Evolutionary conservation across 2,888 invertebrate species (phyloP).

Genomic region (Orthonychiurus folsomi): DNA sequence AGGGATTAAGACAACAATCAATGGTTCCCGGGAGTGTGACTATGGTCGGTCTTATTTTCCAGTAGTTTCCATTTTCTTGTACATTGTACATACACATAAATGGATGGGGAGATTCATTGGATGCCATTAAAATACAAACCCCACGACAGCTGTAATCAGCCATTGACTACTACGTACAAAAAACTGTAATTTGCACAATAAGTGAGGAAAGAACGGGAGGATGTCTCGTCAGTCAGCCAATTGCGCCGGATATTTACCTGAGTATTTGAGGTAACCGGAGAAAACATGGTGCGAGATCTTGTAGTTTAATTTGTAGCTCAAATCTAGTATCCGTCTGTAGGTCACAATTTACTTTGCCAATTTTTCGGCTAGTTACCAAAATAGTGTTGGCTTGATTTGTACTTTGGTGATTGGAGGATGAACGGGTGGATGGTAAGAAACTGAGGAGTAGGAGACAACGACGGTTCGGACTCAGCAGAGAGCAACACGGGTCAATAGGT

Average conservation of each 20-base stretch:
- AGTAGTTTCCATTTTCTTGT: conserved; percentile 53
- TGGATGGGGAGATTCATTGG: neutral
- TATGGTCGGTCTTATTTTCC: conserved; percentile 79
- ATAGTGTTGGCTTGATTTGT: conserved; percentile 12
- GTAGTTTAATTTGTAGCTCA: conserved; percentile 76
- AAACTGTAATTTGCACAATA: neutral
- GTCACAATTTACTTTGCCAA: conserved; percentile 77
- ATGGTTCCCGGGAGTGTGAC: conserved; percentile 19
- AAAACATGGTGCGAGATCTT: conserved; percentile 77
- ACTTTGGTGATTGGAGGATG: conserved; percentile 11
- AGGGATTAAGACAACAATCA: neutral
- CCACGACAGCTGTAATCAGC: no score
- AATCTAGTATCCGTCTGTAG: conserved; percentile 80
- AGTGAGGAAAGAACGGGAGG: neutral
- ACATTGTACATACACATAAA: neutral
- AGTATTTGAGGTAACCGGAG: conserved; percentile 78
- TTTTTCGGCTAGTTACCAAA: conserved; percentile 36
- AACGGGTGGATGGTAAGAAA: conserved; percentile 25
- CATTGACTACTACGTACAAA: neutral
- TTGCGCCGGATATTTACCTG: conserved; percentile 69
- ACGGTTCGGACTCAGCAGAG: conserved; percentile 81
- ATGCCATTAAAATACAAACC: conserved; percentile 6
- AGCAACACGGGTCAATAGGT: conserved; percentile 68
- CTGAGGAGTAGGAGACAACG: conserved; percentile 37
- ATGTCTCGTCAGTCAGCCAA: neutral